Evolutionary conservation across 2,113 vertebrate species (phyloP).

Genomic region (Elaphurus davidianus): DNA sequence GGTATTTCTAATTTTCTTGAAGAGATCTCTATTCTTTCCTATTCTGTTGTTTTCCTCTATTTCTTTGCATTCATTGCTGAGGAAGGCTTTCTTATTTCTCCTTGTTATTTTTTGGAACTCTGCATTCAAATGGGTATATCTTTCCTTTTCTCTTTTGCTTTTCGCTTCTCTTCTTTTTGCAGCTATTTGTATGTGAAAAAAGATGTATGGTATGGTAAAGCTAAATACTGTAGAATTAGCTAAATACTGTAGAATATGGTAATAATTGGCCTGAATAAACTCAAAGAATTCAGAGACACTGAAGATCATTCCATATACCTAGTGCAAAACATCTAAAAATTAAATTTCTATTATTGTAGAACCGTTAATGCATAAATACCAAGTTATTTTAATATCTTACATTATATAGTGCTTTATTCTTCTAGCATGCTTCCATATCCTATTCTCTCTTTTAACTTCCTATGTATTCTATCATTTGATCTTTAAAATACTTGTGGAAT

Average conservation of each 20-base stretch:
- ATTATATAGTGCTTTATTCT: not conserved
- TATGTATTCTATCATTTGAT: not conserved
- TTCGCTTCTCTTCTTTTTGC: not conserved
- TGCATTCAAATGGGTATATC: not conserved
- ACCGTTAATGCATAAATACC: not conserved
- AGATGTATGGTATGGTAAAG: slow-evolving; percentile 3
- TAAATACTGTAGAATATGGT: slow-evolving; percentile 12
- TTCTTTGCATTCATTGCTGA: not conserved
- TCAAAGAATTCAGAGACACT: not conserved
- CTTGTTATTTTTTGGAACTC: not conserved
- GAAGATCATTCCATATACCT: not conserved
- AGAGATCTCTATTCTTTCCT: not conserved
- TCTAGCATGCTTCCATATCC: not conserved
- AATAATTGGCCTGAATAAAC: slow-evolving; percentile 27
- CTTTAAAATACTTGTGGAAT: not conserved
- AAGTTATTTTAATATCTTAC: not conserved
- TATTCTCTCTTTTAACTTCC: not conserved
- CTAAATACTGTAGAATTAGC: slow-evolving; percentile 21
- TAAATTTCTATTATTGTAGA: not conserved
- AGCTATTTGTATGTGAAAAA: not conserved
- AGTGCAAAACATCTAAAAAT: not conserved
- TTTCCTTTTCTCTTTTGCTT: not conserved
- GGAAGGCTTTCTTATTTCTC: not conserved
- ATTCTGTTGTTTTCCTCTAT: not conserved
- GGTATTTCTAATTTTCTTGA: not conserved